Evolutionary conservation across 1,140 invertebrate species (phyloP), one percentile per base, ranked within the genome.

Genomic region (Hycleus phaleratus): DNA sequence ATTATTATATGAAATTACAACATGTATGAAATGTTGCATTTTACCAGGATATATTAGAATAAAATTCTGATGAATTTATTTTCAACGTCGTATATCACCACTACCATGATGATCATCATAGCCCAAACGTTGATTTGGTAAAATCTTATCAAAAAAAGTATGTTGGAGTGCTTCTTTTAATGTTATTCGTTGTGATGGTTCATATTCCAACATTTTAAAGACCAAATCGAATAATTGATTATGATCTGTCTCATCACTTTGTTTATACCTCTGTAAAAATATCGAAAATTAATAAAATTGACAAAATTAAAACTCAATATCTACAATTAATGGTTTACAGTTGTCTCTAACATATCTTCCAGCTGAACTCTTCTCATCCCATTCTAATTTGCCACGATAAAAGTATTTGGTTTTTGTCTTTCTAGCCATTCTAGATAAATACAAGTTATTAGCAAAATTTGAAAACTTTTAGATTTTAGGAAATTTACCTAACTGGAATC

Each of bases 361-460:
- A 55, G 92, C 90, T 10, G 91, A 91, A 67, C 90, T 92, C 69
- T 92, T 93, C 60, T 95, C 92, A 72, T 95, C 91, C 93, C 94
- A 97, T 72, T 92, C 91, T 62, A 97, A 80, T 79, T 91, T 90
- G 32, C 93, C 93, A 71, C 94, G 89, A 74, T 93, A 93, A 75
- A 95, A 96, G 73, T 95, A 95, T 79, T 96, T 97, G 59, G 94
- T 97, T 81, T 95, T 96, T 57, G 95, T 97, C 82, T 95, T 96
- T 62, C 91, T 82, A 11, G 90, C 87, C 94, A 98, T 96, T 76
- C 85, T 86, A 71, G 49, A 71, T 69, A 59, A 59, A 18, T 1
- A 18, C 18, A 18, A 18, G 2, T 18, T 75, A 60, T 32, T 60
- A 26, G 2, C 11, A 57, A 44, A 56, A 2, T n/a, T 6, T n/a